Conservation (phyloP, 2,797 vertebrate genomes). For the Phrynocephalus guinanensis region DNA sequence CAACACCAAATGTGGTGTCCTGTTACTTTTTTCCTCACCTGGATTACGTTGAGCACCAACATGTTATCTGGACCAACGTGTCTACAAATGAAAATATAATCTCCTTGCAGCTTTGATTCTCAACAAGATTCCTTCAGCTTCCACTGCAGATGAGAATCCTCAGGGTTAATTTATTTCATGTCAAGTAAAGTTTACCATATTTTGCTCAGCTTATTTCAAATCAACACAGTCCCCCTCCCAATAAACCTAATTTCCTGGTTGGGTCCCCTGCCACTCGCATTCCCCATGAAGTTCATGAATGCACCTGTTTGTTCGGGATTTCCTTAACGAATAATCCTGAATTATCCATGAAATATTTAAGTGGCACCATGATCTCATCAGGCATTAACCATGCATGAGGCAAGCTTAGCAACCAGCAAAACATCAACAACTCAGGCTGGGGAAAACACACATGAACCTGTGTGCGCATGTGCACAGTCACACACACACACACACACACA, state of each 20-base stretch:
- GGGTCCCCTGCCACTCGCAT: slow-evolving; percentile 13
- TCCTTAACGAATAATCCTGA: slow-evolving; percentile 69
- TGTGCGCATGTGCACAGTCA: not conserved
- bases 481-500: not conserved
- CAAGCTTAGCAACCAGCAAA: slow-evolving; percentile 76
- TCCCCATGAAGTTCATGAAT: slow-evolving; percentile 50
- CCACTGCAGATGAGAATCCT: not conserved
- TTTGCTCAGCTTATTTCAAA: not conserved
- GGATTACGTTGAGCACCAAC: not conserved
- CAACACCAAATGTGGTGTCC: not conserved
- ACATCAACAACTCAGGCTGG: slow-evolving; percentile 58
- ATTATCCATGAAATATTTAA: slow-evolving; percentile 64
- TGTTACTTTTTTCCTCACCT: not conserved
- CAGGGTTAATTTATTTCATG: slow-evolving; percentile 16
- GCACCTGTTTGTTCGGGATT: slow-evolving; percentile 62
- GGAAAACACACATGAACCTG: slow-evolving; percentile 22
- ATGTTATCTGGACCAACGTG: not conserved
- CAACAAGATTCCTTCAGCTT: not conserved
- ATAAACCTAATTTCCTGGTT: not conserved
- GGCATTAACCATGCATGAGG: slow-evolving; percentile 67
- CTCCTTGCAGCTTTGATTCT: not conserved
- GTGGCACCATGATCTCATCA: slow-evolving; percentile 73
- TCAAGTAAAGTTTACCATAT: not conserved
- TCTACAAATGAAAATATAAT: not conserved
- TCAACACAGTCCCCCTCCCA: not conserved